Base-by-base conservation (phyloP, 1,140 invertebrate genomes). In the Leguminivora glycinivorella region DNA sequence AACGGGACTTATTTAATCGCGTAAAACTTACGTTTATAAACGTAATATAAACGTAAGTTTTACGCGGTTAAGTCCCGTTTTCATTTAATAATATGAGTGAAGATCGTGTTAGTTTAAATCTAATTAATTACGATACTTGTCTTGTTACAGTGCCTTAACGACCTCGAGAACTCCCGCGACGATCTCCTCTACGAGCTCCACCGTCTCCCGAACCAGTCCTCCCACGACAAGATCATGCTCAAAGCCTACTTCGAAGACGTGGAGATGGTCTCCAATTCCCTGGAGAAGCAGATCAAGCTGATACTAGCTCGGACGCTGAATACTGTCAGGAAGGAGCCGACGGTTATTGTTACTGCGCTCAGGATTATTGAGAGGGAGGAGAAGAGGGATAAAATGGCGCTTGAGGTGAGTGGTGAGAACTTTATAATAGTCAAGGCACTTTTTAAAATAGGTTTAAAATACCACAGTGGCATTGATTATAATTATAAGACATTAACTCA, bases 361-460 rank as follows among this genome's bases (percentile, higher is more conserved):
- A 93, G 99, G 73, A 99, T 99, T 68, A 98, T 99, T 78, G 98
- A 99, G 90, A 93, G 98, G 72, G 99, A 99, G 92, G 98, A 99
- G 83, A 98, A 97, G 88, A 94, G 96, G 19, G 97, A 98, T 92
- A 93, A 95, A 77, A 95, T 96, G 90, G 96, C 96, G 0, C 76
- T 96, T 58, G 94, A 95, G 90, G 93, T 94, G 83, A 43, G 19
- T 34, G 5, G 43, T n/a, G 17, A 52, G 17, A 4, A 4, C 43
- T 6, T 3, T 9, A 52, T 10, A 17, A 7, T 6, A 52, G 0
- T 19, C 5, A 12, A 22, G n/a, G 17, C 19, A 7, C n/a, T n/a
- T n/a, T n/a, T n/a, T n/a, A n/a, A n/a, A n/a, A n/a, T n/a, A n/a
- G n/a, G n/a, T n/a, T n/a, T n/a, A n/a, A n/a, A n/a, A n/a, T n/a